A percentile compares a stretch with the other conserved stretches of the same genome.
These are phyloP conservation scores for Drosophila lowei DNA, from an alignment of 1,140 invertebrate genomes.

Conservation along the genomic window DNA sequence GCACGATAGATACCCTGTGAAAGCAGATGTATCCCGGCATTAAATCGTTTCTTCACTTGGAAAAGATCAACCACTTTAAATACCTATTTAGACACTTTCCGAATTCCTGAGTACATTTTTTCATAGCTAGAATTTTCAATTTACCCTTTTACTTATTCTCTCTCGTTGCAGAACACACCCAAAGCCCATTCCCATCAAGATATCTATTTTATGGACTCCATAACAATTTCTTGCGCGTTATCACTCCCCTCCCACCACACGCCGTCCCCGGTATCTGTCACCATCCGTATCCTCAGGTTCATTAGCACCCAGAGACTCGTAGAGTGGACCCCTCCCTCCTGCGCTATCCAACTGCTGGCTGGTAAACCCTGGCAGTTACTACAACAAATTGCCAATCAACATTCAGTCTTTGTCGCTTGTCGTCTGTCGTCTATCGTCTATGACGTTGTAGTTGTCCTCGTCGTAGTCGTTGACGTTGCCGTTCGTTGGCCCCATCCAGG, in stretches of 20 bases:
- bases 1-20: no score
- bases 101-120: no score
- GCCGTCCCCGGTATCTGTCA: background rate
- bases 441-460: slow-evolving; percentile 42
- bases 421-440: slow-evolving; percentile 9
- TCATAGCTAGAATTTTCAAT: no score
- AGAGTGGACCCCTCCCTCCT: slow-evolving; percentile 4
- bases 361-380: slow-evolving; percentile 32
- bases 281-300: slow-evolving; percentile 33
- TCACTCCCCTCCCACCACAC: slow-evolving; percentile 18
- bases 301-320: slow-evolving; percentile 45
- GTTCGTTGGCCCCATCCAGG: slow-evolving; percentile 50
- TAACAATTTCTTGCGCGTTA: slow-evolving; percentile 40
- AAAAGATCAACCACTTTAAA: no score
- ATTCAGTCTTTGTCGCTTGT: slow-evolving; percentile 36
- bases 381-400: slow-evolving; percentile 68
- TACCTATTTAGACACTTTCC: no score
- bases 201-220: slow-evolving; percentile 20
- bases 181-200: slow-evolving; percentile 8
- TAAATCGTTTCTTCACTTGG: no score
- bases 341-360: slow-evolving; percentile 7
- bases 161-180: background rate
- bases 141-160: no score
- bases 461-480: slow-evolving; percentile 19
- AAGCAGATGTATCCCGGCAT: no score